Conservation (phyloP, 1,140 invertebrate genomes). For the Drosophila arizonae region DNA sequence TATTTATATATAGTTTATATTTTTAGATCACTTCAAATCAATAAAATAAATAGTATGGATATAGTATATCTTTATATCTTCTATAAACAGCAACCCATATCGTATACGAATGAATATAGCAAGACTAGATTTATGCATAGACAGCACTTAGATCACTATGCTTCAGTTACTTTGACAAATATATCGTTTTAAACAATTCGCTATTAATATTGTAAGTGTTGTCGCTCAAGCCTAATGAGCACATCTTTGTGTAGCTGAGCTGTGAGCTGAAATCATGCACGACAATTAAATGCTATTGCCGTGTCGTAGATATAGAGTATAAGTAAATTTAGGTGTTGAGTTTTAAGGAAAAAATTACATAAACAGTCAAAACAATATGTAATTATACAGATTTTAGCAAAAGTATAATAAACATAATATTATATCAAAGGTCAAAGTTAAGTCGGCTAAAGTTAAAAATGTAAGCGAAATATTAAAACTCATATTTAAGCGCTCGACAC, state of each 20-base stretch:
- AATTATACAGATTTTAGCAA: no score
- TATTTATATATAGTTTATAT: no score
- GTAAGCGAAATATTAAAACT: not conserved
- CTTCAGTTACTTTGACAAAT: conserved; percentile 44
- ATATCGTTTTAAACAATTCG: conserved; percentile 69
- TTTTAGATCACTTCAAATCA: no score
- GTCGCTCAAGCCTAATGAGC: conserved; percentile 53
- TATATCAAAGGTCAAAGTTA: no score
- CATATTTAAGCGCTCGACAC: conserved; percentile 54
- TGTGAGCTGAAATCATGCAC: conserved; percentile 41
- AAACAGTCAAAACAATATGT: no score
- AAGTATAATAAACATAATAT: no score
- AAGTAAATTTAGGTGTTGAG: not conserved
- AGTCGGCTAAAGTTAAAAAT: no score
- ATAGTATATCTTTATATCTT: not conserved
- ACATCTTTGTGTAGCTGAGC: conserved; percentile 58
- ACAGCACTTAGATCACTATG: conserved; percentile 31
- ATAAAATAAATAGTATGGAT: no score
- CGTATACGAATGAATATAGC: conserved; percentile 57
- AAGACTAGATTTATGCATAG: conserved; percentile 45
- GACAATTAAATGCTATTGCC: conserved; percentile 24
- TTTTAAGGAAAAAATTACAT: no score
- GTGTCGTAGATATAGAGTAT: not conserved
- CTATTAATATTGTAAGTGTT: conserved; percentile 63
- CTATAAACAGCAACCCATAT: conserved; percentile 62